Evolutionary conservation across 2,797 vertebrate genomes (phyloP), one percentile per base, ranked within the genome.

Genomic region (Odontamblyopus lacepedii): DNA sequence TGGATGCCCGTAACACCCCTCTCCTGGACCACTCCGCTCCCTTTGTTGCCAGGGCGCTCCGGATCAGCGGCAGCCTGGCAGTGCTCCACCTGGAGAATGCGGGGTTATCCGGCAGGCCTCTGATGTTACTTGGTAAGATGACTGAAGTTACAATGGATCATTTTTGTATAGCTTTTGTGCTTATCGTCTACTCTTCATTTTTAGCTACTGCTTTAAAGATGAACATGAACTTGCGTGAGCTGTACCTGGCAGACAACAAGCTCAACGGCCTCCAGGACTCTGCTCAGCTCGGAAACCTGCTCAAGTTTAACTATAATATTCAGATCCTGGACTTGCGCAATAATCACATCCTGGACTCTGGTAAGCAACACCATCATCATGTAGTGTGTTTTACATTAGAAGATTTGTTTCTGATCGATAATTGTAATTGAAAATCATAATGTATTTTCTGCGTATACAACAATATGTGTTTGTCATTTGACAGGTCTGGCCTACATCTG

Each of bases 281-380:
- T 0, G 96, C 96, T 0, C 97, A 98, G 85, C 93, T 98, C 1
- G 97, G 97, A 68, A 98, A 97, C 85, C 90, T 98, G 78, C 94
- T 98, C 19, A 98, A 97, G 75, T 98, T 97, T 89, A 98, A 98
- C 92, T 96, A 95, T 85, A 97, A 94, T 89, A 95, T 98, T 75
- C 97, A 98, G 90, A 96, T 96, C 62, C 88, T 98, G 19, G 97
- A 98, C 88, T 92, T 98, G 69, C 93, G 97, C 30, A 98, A 98
- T 91, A 98, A 98, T 85, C 95, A 97, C 63, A 92, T 98, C 87
- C 91, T 97, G 19, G 97, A 98, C 87, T 97, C 96, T 2, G 97
- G 97, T 98, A 85, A 13, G 55, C 38, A 61, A 6, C 65, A n/a
- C 23, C 26, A 51, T 77, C 15, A 1, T 7, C n/a, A 11, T 71